Base-by-base conservation (phyloP, 2,888 invertebrate species). In the Noctua fimbriata region DNA sequence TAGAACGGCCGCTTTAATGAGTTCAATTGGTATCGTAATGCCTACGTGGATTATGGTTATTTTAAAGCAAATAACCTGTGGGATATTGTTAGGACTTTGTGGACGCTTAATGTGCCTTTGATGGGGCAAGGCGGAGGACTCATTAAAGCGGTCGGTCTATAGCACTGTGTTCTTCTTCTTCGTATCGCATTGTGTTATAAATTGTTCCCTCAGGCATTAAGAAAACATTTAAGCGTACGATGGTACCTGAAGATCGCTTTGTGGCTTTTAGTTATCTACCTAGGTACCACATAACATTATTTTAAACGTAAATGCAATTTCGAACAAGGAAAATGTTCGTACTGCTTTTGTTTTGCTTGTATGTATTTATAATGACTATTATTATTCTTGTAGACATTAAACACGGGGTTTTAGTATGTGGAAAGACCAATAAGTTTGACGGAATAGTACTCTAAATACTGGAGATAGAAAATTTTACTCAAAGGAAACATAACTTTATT, bases 271-370 rank as follows among this genome's bases (percentile, higher is more conserved):
- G 36, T 76, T 41, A 21, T 63, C 14, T 41, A 77, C 9, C 14
- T 44, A 47, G 1, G 3, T 49, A 41, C 10, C 3, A 36, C 36
- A 36, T 36, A 16, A 9, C 14, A 10, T 9, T 28, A 28, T 21
- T 41, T 36, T 9, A 5, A n/a, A 47, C 28, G 16, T n/a, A 52
- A n/a, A 44, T n/a, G 44, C n/a, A 49, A 67, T 83, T 76, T 83
- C 32, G 14, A 36, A 36, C 47, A 66, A 85, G 85, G 82, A 82
- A 85, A 85, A 82, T 14, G 58, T 66, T 36, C 0, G 0, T n/a
- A 6, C n/a, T 24, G 52, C 44, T 70, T 80, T 47, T 80, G 65
- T 81, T 44, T 69, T 14, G 21, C 65, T 32, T 72, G 55, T 70
- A 66, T 81, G 69, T 10, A n/a, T 71, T 36, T 28, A 21, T 79